A percentile compares a stretch with the other conserved stretches of the same genome.
phyloP scores from a whole-genome alignment of 2,888 invertebrate genomes.

The Pyrochroa serraticornis region DNA sequence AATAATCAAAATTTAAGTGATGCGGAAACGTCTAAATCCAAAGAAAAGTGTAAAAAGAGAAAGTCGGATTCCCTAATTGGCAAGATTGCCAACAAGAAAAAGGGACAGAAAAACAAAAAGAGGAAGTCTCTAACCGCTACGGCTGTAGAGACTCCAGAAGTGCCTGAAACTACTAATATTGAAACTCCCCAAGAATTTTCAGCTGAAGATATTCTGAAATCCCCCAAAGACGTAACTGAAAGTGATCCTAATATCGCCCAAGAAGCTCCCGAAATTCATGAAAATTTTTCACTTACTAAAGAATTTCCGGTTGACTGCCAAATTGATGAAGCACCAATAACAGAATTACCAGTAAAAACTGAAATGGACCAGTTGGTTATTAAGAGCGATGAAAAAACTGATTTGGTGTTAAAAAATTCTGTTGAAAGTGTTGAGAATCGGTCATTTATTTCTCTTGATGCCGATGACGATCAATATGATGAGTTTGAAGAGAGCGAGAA shows the following conservation, averaged over 20 bases:
- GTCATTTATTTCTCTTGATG: no score
- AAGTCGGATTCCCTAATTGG: neutral
- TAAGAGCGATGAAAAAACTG: neutral
- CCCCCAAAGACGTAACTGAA: neutral
- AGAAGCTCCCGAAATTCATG: neutral
- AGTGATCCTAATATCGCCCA: neutral
- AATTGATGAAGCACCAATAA: no score
- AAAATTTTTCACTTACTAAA: neutral
- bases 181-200: neutral
- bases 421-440: neutral
- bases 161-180: neutral
- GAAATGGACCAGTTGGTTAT: no score
- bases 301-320: no score
- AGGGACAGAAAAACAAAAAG: conserved; percentile 28
- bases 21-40: no score
- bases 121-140: conserved; percentile 6
- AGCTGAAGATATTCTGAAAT: neutral
- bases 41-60: conserved; percentile 20
- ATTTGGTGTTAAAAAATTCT: neutral
- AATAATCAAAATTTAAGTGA: neutral
- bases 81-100: conserved; percentile 13
- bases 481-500: neutral
- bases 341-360: no score
- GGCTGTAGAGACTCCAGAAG: neutral
- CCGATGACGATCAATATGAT: neutral